Conservation (phyloP, 2,888 invertebrate species). For the Camptogramma bilineatum region DNA sequence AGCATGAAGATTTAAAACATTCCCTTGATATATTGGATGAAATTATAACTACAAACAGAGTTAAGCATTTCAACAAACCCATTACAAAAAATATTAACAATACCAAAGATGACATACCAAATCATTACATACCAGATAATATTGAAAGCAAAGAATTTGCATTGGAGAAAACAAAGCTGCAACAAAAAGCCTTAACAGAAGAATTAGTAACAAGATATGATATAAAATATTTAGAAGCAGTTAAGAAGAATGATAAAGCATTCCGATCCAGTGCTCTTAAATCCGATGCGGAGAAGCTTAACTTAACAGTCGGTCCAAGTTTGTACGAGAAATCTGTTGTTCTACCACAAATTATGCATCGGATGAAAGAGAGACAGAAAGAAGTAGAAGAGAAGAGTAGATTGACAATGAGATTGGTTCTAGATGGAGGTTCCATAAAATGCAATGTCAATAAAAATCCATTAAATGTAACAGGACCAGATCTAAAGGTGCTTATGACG, state of each 20-base stretch:
- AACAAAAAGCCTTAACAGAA: conserved; percentile 18
- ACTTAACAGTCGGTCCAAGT: conserved; percentile 54
- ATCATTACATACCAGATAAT: neutral
- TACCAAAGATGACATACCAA: neutral
- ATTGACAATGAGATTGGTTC: conserved; percentile 35
- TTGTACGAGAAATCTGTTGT: conserved; percentile 54
- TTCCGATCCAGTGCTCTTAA: conserved; percentile 42
- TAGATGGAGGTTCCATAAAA: conserved; percentile 31
- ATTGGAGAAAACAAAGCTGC: conserved; percentile 8
- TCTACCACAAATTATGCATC: conserved; percentile 54
- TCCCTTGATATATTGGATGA: conserved; percentile 5
- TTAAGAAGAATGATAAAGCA: conserved; percentile 50
- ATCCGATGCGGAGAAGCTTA: conserved; percentile 41
- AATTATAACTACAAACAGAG: neutral
- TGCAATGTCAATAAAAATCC: neutral
- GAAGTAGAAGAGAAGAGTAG: conserved; percentile 30
- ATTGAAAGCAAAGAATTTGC: no score
- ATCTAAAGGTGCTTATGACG: conserved; percentile 43
- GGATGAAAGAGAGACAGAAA: conserved; percentile 44
- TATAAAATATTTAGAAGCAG: conserved; percentile 39
- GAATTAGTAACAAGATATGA: conserved; percentile 32
- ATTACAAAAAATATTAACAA: neutral
- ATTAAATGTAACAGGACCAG: neutral
- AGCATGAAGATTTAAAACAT: neutral
- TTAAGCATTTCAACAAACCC: neutral